phyloP scores from a whole-genome alignment of 2,797 vertebrate species.

The Spinus olivaceus region DNA sequence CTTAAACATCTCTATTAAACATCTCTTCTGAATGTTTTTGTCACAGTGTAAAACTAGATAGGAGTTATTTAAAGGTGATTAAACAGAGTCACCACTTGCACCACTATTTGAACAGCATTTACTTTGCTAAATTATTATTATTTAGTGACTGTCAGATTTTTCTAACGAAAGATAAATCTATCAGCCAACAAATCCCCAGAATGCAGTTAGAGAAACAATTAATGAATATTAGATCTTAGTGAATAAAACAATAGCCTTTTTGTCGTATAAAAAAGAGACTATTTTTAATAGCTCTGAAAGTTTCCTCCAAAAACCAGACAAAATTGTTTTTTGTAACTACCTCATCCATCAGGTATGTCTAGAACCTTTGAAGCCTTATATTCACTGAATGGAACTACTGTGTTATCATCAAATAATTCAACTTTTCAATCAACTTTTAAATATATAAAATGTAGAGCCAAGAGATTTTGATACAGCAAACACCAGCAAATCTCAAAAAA shows the following conservation, averaged over 20 bases:
- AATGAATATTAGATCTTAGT: conserved; percentile 38
- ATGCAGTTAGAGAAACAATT: conserved; percentile 63
- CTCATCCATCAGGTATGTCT: not conserved
- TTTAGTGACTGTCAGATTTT: conserved; percentile 43
- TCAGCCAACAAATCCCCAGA: conserved; percentile 49
- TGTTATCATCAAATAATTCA: not conserved
- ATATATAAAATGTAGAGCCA: not conserved
- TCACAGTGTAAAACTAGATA: not conserved
- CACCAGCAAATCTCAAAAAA: not conserved
- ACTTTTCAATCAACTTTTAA: not conserved
- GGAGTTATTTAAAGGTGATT: conserved; percentile 34
- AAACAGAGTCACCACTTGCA: conserved; percentile 34
- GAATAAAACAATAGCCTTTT: not conserved
- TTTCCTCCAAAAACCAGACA: not conserved
- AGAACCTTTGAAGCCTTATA: not conserved
- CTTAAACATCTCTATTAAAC: not conserved
- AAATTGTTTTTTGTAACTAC: not conserved
- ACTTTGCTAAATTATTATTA: conserved; percentile 42
- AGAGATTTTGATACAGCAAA: not conserved
- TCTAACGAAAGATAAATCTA: conserved; percentile 19
- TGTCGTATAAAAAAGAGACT: not conserved
- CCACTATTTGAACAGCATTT: not conserved
- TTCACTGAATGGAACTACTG: not conserved
- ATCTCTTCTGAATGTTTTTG: not conserved
- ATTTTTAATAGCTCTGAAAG: conserved; percentile 22